These are phyloP conservation scores for Crax fasciolata DNA, from an alignment of 2,797 vertebrate genomes.

Conservation along the genomic window DNA sequence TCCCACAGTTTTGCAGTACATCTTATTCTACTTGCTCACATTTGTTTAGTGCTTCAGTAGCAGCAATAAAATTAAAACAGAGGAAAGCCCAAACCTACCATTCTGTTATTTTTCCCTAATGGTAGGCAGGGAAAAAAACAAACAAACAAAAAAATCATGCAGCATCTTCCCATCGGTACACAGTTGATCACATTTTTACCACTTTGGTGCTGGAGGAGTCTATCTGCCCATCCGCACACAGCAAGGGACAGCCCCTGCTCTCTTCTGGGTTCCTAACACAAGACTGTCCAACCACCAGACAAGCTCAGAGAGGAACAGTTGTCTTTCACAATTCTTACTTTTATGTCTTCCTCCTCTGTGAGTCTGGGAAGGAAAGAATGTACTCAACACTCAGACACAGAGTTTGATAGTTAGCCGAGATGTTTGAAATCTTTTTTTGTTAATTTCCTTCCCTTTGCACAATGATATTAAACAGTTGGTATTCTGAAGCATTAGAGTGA, in stretches of 20 bases:
- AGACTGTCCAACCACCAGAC: neutral
- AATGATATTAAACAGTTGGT: too few species aligned
- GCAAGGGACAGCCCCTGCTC: neutral
- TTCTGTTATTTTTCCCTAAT: neutral
- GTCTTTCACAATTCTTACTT: neutral
- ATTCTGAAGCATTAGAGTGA: neutral
- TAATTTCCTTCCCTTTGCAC: too few species aligned
- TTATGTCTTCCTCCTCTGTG: accelerated
- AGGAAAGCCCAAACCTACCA: neutral
- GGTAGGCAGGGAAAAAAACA: neutral
- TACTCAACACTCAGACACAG: neutral
- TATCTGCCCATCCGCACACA: neutral
- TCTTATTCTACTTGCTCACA: neutral
- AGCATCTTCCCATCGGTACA: neutral
- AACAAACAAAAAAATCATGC: neutral
- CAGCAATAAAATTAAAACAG: neutral
- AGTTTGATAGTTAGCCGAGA: neutral
- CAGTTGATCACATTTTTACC: neutral
- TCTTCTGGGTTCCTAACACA: neutral
- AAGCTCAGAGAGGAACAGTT: neutral
- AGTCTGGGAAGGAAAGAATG: neutral
- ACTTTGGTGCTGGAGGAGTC: neutral
- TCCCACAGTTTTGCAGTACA: neutral
- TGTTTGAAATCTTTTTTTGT: neutral
- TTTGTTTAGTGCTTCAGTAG: neutral